Evolutionary conservation across 2,888 invertebrate species (phyloP).

Genomic region (Blastobasis adustella): DNA sequence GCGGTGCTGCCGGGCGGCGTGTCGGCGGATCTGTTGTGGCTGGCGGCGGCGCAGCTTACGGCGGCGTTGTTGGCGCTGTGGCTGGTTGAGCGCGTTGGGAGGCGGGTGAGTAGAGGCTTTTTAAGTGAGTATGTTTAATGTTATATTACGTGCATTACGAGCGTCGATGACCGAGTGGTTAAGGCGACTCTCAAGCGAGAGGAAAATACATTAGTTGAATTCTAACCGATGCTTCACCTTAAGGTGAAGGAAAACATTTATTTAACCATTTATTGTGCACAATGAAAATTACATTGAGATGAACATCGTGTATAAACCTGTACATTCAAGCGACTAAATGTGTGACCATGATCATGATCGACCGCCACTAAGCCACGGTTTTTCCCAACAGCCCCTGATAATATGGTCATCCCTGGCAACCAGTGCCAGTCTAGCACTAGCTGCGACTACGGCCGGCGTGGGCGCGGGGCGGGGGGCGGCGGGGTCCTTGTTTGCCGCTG

Average conservation of each 20-base stretch:
- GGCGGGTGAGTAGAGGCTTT: conserved; percentile 32
- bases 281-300: no score
- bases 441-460: conserved; percentile 13
- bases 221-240: no score
- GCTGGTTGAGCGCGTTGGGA: conserved; percentile 44
- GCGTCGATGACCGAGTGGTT: no score
- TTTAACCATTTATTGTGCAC: no score
- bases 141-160: no score
- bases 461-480: conserved; percentile 5
- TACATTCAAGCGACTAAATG: no score
- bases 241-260: no score
- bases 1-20: background rate
- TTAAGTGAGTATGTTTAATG: no score
- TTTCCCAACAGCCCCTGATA: conserved; percentile 32
- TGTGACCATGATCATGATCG: no score
- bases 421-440: conserved; percentile 16
- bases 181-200: no score
- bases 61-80: conserved; percentile 39
- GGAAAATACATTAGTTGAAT: no score
- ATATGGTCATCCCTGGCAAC: conserved; percentile 29
- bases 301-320: no score
- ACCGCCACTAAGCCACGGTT: background rate
- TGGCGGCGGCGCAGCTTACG: conserved; percentile 38
- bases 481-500: conserved; percentile 18
- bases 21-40: conserved; percentile 35